Conservation (phyloP, 2,888 invertebrate genomes). For the Urechis unicinctus region DNA sequence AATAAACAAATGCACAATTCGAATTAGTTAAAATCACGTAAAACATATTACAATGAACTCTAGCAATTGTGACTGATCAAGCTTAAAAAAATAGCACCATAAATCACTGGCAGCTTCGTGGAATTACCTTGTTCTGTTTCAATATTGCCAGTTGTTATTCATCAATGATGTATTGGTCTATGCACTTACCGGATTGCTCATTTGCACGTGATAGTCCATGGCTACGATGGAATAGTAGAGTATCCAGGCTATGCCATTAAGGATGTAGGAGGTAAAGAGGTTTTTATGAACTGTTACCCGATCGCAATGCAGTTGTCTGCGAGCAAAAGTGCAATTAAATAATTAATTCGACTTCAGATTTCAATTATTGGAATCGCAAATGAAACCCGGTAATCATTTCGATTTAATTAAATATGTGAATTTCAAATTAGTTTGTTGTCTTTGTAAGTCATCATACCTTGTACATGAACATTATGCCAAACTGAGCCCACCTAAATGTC, state of each 20-base stretch:
- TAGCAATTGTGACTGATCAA: no score
- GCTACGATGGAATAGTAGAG: slow-evolving; percentile 77
- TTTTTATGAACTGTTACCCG: slow-evolving; percentile 90
- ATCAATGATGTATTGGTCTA: no score
- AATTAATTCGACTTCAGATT: no score
- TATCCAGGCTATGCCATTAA: slow-evolving; percentile 83
- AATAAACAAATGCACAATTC: no score
- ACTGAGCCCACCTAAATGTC: slow-evolving; percentile 68
- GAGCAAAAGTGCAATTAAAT: neutral
- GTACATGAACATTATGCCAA: no score
- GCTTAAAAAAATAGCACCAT: no score
- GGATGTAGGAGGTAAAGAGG: slow-evolving; percentile 82
- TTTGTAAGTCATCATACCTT: neutral
- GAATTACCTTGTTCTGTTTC: no score
- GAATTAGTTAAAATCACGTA: no score
- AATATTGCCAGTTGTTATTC: no score
- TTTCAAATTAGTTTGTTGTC: neutral
- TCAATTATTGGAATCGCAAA: neutral
- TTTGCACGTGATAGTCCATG: slow-evolving; percentile 54
- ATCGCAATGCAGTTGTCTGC: slow-evolving; percentile 72
- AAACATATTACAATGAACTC: no score
- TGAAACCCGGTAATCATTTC: neutral
- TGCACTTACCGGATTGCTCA: slow-evolving; percentile 30
- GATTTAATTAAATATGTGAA: neutral
- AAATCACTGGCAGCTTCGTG: no score